phyloP scores from a whole-genome alignment of 2,797 vertebrate genomes.

The Aulostomus chinensis region DNA sequence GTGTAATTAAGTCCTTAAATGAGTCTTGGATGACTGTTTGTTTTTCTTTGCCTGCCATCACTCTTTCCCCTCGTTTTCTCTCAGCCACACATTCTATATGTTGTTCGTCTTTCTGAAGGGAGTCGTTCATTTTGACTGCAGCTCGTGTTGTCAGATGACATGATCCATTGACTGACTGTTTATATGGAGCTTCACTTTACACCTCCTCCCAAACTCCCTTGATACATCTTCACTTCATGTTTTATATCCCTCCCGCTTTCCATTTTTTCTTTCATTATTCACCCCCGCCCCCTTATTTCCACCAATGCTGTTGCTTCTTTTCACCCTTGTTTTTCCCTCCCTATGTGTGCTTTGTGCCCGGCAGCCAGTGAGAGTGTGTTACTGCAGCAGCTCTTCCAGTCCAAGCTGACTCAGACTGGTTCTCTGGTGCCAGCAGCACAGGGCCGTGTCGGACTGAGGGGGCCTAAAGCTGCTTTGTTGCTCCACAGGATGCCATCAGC shows the following conservation, averaged over 20 bases:
- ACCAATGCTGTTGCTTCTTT: slow-evolving; percentile 65
- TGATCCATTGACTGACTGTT: slow-evolving; percentile 53
- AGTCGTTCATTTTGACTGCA: slow-evolving; percentile 50
- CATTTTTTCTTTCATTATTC: slow-evolving; percentile 11
- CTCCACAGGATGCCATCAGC: slow-evolving; percentile 75
- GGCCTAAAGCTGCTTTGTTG: slow-evolving; percentile 84
- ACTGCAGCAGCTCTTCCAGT: slow-evolving; percentile 92
- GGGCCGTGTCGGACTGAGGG: slow-evolving; percentile 81
- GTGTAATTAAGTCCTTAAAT: slow-evolving; percentile 52
- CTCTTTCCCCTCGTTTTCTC: slow-evolving; percentile 2
- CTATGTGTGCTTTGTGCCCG: slow-evolving; percentile 56
- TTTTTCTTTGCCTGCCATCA: slow-evolving; percentile 38
- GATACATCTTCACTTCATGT: slow-evolving; percentile 41
- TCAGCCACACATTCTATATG: slow-evolving; percentile 47
- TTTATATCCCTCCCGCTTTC: slow-evolving; percentile 8
- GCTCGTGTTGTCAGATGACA: slow-evolving; percentile 48
- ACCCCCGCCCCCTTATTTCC: slow-evolving; percentile 51
- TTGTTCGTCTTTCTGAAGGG: slow-evolving; percentile 63
- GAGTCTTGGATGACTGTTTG: slow-evolving; percentile 36
- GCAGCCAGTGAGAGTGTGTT: slow-evolving; percentile 93
- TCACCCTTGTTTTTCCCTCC: slow-evolving; percentile 40
- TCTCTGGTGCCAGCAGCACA: slow-evolving; percentile 85
- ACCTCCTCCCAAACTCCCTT: slow-evolving; percentile 1
- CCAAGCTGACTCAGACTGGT: slow-evolving; percentile 92
- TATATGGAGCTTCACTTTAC: slow-evolving; percentile 40